These are phyloP conservation scores for Arenaria interpres DNA, from an alignment of 2,113 vertebrate genomes.

Conservation along the genomic window DNA sequence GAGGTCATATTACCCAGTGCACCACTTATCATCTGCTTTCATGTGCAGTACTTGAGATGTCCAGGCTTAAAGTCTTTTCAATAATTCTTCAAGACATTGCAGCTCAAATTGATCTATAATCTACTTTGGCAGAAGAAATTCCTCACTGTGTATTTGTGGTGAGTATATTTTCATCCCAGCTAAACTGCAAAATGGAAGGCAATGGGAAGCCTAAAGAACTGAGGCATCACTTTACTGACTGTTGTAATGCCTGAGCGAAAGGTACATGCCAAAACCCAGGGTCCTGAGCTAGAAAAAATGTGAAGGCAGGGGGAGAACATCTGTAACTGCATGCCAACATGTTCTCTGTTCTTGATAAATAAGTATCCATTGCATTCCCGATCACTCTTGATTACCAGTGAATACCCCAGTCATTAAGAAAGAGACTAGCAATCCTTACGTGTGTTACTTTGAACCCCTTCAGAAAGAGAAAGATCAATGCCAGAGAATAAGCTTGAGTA, in stretches of 20 bases:
- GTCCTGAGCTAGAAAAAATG: neutral
- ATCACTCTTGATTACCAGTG: neutral
- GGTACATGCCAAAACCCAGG: neutral
- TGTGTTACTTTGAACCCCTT: neutral
- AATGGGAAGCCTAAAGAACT: neutral
- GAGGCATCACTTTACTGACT: neutral
- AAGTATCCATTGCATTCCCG: neutral
- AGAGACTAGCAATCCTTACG: neutral
- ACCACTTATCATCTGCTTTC: neutral
- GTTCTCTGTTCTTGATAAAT: neutral
- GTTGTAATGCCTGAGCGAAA: neutral
- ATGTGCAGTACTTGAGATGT: neutral
- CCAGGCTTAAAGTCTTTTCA: neutral
- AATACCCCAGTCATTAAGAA: neutral
- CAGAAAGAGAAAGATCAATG: neutral
- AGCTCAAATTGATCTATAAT: neutral
- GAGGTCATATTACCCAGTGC: neutral
- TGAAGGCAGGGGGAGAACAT: neutral
- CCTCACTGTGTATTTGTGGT: neutral
- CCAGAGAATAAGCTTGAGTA: no score
- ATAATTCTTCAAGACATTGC: neutral
- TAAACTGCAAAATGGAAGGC: neutral
- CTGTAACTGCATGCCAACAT: accelerated
- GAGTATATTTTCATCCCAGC: neutral
- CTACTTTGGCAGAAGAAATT: neutral